Evolutionary conservation across 1,140 invertebrate species (phyloP), one percentile per base, ranked within the genome.

Genomic region (Gyrodactylus salaris): DNA sequence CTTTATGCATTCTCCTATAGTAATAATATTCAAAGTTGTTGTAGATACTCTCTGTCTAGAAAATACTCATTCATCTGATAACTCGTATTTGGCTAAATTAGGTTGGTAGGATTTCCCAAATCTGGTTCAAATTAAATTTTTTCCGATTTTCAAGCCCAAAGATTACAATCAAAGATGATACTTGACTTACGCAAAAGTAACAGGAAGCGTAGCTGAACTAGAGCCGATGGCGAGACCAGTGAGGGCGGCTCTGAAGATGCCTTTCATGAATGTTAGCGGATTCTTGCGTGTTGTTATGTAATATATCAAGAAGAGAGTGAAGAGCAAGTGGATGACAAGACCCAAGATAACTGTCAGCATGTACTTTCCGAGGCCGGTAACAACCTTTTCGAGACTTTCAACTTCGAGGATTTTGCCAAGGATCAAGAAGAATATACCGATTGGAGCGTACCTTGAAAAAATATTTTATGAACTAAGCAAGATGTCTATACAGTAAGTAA

Each of bases 161-260:
- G 21, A 20, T 22, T 69, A 69, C 25, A 2, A 22, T 1, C 25
- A 22, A 2, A 69, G n/a, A 69, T 69, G 1, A 1, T 22, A 69
- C 7, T 7, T 22, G 20, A 69, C 19, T 20, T 25, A 71, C 70
- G 87, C 86, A 81, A 95, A 92, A 69, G 91, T 93, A 69, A 95
- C 86, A 68, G 92, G 92, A 69, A 96, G 83, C 69, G 92, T 91
- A 68, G 91, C 91, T 76, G 91, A 87, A 79, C 89, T 81, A 54
- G 79, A 81, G 0, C 89, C 88, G 74, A 89, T 90, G 75, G 90
- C 89, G 79, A 92, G 89, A 69, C 87, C 89, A 74, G 90, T 91
- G 54, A 94, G 80, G 81, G 84, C 82, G n/a, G 84, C 84, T 78
- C 85, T 84, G 7, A 84, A 77, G 75, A 85, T 83, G 23, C 84